phyloP scores from a whole-genome alignment of 2,797 vertebrate genomes.

The Alauda arvensis region DNA sequence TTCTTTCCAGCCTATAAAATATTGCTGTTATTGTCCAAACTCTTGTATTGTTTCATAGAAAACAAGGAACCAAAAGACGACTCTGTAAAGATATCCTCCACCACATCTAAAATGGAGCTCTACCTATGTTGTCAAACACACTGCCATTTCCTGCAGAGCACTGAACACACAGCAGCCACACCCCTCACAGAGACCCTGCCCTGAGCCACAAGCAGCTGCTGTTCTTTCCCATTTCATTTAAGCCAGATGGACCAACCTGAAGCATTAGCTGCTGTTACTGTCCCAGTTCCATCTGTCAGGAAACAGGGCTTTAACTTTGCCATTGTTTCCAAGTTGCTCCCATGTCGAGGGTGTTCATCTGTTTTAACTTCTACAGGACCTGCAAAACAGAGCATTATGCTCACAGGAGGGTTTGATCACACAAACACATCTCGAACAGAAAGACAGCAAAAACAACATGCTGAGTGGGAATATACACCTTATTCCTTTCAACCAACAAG shows the following conservation, averaged over 20 bases:
- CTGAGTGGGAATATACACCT: background rate
- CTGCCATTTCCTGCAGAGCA: background rate
- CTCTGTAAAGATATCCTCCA: background rate
- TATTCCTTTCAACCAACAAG: background rate
- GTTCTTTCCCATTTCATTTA: background rate
- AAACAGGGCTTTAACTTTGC: constrained; percentile 90
- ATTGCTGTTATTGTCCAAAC: background rate
- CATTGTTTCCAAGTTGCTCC: constrained; percentile 82
- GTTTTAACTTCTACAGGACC: constrained; percentile 84
- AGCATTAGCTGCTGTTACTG: constrained; percentile 90
- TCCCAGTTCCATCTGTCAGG: constrained; percentile 86
- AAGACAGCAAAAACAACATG: background rate
- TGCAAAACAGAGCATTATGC: constrained; percentile 38
- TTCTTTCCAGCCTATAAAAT: background rate
- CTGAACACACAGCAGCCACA: background rate
- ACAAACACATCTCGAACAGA: fast-evolving
- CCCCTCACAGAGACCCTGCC: background rate
- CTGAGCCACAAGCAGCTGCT: background rate
- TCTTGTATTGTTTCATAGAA: background rate
- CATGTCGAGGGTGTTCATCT: constrained; percentile 91
- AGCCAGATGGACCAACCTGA: constrained; percentile 78
- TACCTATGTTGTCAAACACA: background rate
- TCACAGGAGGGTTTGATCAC: background rate
- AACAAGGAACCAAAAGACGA: background rate
- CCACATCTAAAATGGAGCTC: background rate